Evolutionary conservation across 1,140 invertebrate species (phyloP), one percentile per base, ranked within the genome.

Genomic region (Lepidotrigona ventralis): DNA sequence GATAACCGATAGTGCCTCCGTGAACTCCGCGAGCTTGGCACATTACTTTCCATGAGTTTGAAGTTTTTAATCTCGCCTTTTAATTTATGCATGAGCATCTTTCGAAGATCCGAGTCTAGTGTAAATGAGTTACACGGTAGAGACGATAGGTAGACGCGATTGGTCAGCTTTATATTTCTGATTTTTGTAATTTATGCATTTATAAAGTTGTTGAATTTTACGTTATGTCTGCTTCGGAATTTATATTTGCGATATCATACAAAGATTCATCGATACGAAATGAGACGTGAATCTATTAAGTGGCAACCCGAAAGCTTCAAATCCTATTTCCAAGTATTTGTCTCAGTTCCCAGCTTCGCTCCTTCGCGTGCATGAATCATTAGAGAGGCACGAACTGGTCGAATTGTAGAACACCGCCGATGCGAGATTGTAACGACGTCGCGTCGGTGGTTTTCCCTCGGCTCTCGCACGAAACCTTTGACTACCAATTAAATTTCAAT

Each of bases 1-100:
- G 79, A 81, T 81, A 81, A 81, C 79, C 79, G 76, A 68, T 26
- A 4, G 8, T 12, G 5, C 33, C 3, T 66, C 26, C 17, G 17
- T 21, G 29, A 5, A 15, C n/a, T 64, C 15, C 4, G 29, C 6
- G 39, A 11, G 15, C 26, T 21, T 19, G 19, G 17, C 1, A 11
- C 29, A 19, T 66, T 21, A 23, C 21, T 39, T 21, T 3, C 39
- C 19, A 21, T 0, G 5, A n/a, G 1, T n/a, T 46, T 8, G 0
- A 15, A n/a, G 26, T n/a, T 70, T 15, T 51, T 29, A 0, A 64
- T 64, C 26, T 29, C 8, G 1, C 15, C 26, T 29, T 64, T n/a
- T 23, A 12, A 11, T 60, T 60, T 14, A 60, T 60, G 58, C 23
- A 60, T 60, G 58, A 60, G 14, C 3, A n/a, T n/a, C 1, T n/a